Evolutionary conservation across 2,888 invertebrate species (phyloP), one percentile per base, ranked within the genome.

Genomic region (Chymomyza fuscimana): DNA sequence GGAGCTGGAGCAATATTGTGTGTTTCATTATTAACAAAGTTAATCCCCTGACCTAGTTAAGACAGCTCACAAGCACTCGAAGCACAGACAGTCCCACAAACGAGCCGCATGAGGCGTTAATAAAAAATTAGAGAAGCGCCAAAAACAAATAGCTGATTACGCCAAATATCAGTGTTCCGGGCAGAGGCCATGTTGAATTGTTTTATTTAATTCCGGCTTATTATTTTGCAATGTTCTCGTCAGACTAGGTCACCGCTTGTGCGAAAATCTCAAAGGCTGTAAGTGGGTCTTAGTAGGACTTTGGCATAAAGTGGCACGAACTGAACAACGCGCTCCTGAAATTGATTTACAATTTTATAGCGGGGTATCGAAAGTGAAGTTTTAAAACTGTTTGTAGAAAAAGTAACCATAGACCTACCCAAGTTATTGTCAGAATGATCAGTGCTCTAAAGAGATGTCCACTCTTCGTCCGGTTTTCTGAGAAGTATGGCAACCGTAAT

Each of bases 11-110:
- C 77, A 74, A 77, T 77, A 80, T 82, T 82, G 74, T 75, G 80
- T 77, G 78, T 80, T 85, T 75, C 82, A 85, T 85, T 85, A 85
- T 85, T 84, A 82, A 84, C 82, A 81, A 82, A 82, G 77, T 84
- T 82, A 85, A 85, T 85, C 81, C 80, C 80, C 78, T 81, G 82
- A 84, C 85, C 84, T 80, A 82, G 85, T 82, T 81, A 79, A 76
- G 76, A 73, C 56, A 69, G 66, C 73, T 56, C 36, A 66, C 51
- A 63, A 65, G 66, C 59, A 46, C 36, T 72, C 50, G 36, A 63
- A 22, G 58, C 67, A 69, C 62, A 66, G 58, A 36, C 63, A 51
- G 40, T 2, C 32, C 25, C 25, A 32, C 22, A 54, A 52, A 58
- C 16, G 29, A 73, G 62, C 62, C 73, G 63, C 71, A 70, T 69